Evolutionary conservation across 2,888 invertebrate species (phyloP), one percentile per base, ranked within the genome.

Genomic region (Brachyopa scutellaris): DNA sequence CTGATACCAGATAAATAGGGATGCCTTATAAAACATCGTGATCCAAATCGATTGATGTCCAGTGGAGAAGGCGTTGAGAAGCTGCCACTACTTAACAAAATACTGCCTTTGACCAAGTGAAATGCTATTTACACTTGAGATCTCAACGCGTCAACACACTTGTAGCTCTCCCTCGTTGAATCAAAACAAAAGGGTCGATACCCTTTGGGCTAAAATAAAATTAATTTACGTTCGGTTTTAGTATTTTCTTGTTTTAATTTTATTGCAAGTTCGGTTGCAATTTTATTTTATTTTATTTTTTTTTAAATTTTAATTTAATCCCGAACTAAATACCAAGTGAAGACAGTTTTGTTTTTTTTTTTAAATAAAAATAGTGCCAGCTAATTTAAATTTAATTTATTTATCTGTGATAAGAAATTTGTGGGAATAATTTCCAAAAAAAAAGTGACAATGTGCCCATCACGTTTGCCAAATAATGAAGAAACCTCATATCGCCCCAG

Each of bases 31-130:
- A 64, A 31, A 64, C 53, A 70, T 66, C 59, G 70, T 49, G 51
- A 79, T 72, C 59, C 26, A 61, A 70, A 76, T 77, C 70, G 47
- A 82, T 82, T 77, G 70, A 76, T 61, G 82, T 36, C 73, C 66
- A 53, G 42, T 40, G 15, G n/a, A 40, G 45, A 64, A 62, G 62
- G 55, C 55, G 64, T 57, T 26, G 11, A 51, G 51, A 67, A 31
- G 70, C 51, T 64, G 47, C 7, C 15, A 57, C 31, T 23, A 29
- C 26, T 45, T 21, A 61, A 57, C n/a, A 42, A 67, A 29, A 49
- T 67, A 76, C 69, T 76, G 67, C 42, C 51, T 67, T 29, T 53
- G 33, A 53, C 62, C 38, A 55, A 57, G 21, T 61, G 47, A 55
- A 55, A 77, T 47, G 31, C 66, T 74, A 74, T 74, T 74, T 55